phyloP scores from a whole-genome alignment of 2,888 invertebrate genomes.

The Scaptomyza polygonia region DNA sequence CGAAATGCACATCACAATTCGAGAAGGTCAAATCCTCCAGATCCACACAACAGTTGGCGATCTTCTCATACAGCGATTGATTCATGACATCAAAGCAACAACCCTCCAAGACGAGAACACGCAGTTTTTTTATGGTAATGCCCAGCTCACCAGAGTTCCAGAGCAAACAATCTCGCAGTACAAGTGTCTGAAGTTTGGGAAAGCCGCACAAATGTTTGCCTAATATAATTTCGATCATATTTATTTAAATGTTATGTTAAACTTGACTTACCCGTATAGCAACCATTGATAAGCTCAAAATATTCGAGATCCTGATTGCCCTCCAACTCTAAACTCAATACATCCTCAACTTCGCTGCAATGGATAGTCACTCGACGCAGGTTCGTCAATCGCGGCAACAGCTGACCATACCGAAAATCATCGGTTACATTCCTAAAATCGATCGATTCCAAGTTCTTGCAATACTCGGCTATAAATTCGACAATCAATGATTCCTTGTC shows the following conservation, averaged over 20 bases:
- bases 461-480: conserved; percentile 63
- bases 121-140: conserved; percentile 53
- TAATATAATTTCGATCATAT: conserved; percentile 7
- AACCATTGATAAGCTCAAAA: conserved; percentile 64
- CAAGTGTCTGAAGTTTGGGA: conserved; percentile 48
- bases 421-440: conserved; percentile 61
- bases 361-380: conserved; percentile 52
- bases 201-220: conserved; percentile 64
- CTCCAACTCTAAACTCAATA: conserved; percentile 52
- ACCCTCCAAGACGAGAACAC: conserved; percentile 54
- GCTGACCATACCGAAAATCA: conserved; percentile 52
- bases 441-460: conserved; percentile 59
- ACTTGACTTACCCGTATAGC: conserved; percentile 58
- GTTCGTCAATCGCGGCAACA: conserved; percentile 45
- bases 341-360: conserved; percentile 68
- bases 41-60: conserved; percentile 56
- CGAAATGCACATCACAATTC: conserved; percentile 67
- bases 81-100: conserved; percentile 71
- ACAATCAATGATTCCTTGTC: conserved; percentile 65
- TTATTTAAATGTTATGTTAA: background rate
- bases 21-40: conserved; percentile 65
- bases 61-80: conserved; percentile 64
- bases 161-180: conserved; percentile 62
- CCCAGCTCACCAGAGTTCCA: conserved; percentile 71
- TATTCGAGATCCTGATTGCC: conserved; percentile 50